Base-by-base conservation (phyloP, 2,888 invertebrate genomes). In the Apamea epomidion region DNA sequence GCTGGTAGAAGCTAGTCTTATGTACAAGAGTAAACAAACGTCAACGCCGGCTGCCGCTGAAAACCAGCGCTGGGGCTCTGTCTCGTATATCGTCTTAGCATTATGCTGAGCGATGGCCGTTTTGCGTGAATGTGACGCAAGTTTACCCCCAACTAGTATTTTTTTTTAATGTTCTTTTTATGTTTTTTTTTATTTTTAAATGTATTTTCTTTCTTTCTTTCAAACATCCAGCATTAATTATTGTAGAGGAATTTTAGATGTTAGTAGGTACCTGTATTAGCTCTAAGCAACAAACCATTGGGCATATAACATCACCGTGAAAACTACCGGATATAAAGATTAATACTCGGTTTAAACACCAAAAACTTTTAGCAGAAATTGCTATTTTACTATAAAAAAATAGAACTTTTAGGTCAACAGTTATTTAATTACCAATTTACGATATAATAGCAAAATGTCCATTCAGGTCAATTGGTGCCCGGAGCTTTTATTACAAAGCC, bases 361-460 rank as follows among this genome's bases (percentile, higher is more conserved):
- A 32, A 32, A 69, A 45, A 75, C 0, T 16, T n/a, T 70, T 65
- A 48, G 10, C 70, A 37, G 48, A 62, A 64, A 69, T 60, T 42
- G 12, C 25, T 54, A 60, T 82, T 68, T 25, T 8, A 64, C 48
- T 37, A 16, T 76, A 58, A 48, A 72, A 76, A 62, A 76, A 62
- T 32, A 25, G 0, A 72, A 69, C 2, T 67, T 80, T 80, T 60
- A 70, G 60, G 64, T 74, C 51, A 83, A 74, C 48, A 78, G 62
- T 37, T 73, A n/a, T 69, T 84, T 84, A 62, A 73, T 73, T 70
- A 73, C 58, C 64, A 54, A 73, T 83, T 84, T 70, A 65, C 73
- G 25, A 70, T 65, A 73, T 65, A 54, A 73, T 69, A 76, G 29
- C 65, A n/a, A 32, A 84, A 73, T 48, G 67, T 71, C 16, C 21